phyloP scores from a whole-genome alignment of 2,797 vertebrate species.

The Mergus octosetaceus region DNA sequence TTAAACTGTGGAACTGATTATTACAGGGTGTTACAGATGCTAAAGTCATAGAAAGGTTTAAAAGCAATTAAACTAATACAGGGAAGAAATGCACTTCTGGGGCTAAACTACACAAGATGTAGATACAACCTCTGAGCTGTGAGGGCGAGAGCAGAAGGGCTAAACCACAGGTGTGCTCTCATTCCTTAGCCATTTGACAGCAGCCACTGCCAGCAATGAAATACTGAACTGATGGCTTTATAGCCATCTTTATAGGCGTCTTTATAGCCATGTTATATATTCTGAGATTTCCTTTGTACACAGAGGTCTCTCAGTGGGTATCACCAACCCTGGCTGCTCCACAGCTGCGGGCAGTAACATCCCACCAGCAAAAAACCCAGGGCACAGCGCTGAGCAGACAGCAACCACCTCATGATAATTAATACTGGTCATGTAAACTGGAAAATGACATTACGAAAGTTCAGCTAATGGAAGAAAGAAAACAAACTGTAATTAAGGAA shows the following conservation, averaged over 20 bases:
- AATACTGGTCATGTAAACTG: background rate
- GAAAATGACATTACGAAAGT: background rate
- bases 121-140: background rate
- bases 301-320: background rate
- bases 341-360: background rate
- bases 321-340: background rate
- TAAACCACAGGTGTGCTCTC: background rate
- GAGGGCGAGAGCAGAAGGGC: background rate
- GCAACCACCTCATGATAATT: background rate
- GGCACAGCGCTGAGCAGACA: background rate
- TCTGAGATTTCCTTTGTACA: background rate
- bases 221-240: background rate
- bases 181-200: background rate
- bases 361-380: background rate
- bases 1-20: background rate
- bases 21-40: background rate
- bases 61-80: conserved; percentile 35
- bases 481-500: conserved; percentile 53
- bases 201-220: background rate
- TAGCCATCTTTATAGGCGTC: background rate
- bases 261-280: background rate
- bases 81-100: background rate
- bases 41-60: background rate
- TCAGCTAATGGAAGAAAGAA: background rate
- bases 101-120: background rate